phyloP scores from a whole-genome alignment of 2,113 vertebrate genomes.

The Chloropsis cyanopogon region DNA sequence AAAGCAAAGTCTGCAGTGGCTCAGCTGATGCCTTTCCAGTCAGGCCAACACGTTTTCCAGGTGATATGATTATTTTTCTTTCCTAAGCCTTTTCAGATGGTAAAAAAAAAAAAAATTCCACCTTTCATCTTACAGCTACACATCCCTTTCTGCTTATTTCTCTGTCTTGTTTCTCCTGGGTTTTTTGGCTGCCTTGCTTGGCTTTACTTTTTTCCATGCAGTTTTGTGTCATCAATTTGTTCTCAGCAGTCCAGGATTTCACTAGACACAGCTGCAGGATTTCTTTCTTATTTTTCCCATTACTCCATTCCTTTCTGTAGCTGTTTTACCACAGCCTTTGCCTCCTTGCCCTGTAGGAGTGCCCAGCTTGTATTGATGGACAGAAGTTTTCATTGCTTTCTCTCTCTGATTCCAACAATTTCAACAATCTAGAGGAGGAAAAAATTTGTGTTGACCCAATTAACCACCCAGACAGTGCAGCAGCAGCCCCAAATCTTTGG shows the following conservation, averaged over 20 bases:
- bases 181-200: not conserved
- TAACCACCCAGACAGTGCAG: not conserved
- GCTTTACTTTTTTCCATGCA: not conserved
- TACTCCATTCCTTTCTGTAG: not conserved
- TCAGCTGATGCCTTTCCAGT: not conserved
- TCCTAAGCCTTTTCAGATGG: not conserved
- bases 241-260: not conserved
- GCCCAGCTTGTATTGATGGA: fast-evolving
- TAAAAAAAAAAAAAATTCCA: not conserved
- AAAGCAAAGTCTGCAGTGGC: not conserved
- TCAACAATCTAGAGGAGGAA: not conserved
- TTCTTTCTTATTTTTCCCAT: not conserved
- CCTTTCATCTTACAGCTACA: not conserved
- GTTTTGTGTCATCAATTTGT: not conserved
- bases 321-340: not conserved
- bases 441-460: not conserved
- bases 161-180: not conserved
- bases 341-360: not conserved
- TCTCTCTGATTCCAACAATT: not conserved
- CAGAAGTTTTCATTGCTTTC: not conserved
- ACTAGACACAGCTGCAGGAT: not conserved
- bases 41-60: not conserved
- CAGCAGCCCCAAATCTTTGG: not conserved
- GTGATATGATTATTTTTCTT: not conserved
- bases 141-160: not conserved